Evolutionary conservation across 2,888 invertebrate species (phyloP), one percentile per base, ranked within the genome.

Genomic region (Cataglyphis livida): DNA sequence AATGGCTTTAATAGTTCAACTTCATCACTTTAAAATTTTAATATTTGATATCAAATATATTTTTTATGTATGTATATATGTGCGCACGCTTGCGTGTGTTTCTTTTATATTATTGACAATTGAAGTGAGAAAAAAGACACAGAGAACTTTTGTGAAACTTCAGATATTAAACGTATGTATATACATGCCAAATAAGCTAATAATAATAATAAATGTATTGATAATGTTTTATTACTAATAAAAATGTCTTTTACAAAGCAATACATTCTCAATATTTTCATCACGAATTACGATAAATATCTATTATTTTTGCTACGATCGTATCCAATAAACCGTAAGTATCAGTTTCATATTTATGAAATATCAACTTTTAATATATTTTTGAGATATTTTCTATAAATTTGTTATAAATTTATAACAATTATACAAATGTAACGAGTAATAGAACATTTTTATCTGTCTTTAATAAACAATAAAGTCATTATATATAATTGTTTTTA

Each of bases 191-290:
- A 66, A 70, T 57, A 41, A 41, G 38, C 0, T 18, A 44, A 25
- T 25, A 25, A 25, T 25, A 25, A 25, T 15, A 12, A 15, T 35
- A 76, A 65, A 75, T 25, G 4, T 66, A 10, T 57, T 3, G 6
- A 51, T 35, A 25, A 57, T 21, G n/a, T 78, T 48, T 35, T 57
- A 70, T 18, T 57, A 21, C 15, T 57, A 76, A 65, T 64, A 68
- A 78, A 78, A 70, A 78, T 78, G 78, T 76, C 38, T 57, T 12
- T 70, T 41, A 3, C 18, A 32, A 70, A 41, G 21, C 32, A 32
- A 57, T n/a, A 32, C 1, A 4, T 41, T 10, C 0, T 78, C 1
- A 57, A 57, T 12, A 6, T 41, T 9, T 78, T 70, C 3, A 12
- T 57, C 41, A 6, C 21, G 10, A 70, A 41, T 78, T 41, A 35